Evolutionary conservation across 1,140 invertebrate species (phyloP), one percentile per base, ranked within the genome.

Genomic region (Wiebesia pumilae): DNA sequence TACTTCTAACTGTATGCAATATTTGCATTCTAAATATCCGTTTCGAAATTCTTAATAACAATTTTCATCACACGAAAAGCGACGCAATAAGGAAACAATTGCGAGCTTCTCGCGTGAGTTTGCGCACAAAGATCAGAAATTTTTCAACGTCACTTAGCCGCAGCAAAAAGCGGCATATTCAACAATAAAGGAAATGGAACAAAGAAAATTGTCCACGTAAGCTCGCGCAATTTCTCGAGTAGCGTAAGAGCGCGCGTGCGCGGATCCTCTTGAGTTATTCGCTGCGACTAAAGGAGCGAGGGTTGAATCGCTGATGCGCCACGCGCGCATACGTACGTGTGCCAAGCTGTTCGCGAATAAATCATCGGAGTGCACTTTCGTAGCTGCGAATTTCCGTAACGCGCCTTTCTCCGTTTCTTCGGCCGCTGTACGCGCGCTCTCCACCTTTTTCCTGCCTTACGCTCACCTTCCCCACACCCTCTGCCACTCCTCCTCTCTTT

Each of bases 261-360:
- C 35, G 43, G 62, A 14, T 47, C 35, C 38, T 21, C 27, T 7
- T 86, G 69, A 86, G 69, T 86, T 86, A 86, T 86, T 78, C 83
- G 54, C 40, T 27, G 30, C 47, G 47, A 73, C 84, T 81, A 38
- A 75, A 81, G 78, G 24, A 54, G 73, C 81, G 73, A 78, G 80
- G 33, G 58, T 43, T 67, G 85, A 86, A 86, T 83, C 58, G 81
- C 81, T 86, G 85, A 86, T 86, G 85, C 40, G 78, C 38, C 78
- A 35, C 40, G 75, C 79, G 30, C 47, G 69, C 62, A 9, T 35
- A 80, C 43, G 77, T 81, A 54, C 69, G 82, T 54, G 58, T 54
- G 83, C 75, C 51, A 83, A 33, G 54, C 85, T 82, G 85, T 79
- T 81, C 65, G 81, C 80, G 58, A 69, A 86, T 86, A 86, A 86